These are phyloP conservation scores for Marcusenius ussheri DNA, from an alignment of 2,113 vertebrate species.

Conservation along the genomic window DNA sequence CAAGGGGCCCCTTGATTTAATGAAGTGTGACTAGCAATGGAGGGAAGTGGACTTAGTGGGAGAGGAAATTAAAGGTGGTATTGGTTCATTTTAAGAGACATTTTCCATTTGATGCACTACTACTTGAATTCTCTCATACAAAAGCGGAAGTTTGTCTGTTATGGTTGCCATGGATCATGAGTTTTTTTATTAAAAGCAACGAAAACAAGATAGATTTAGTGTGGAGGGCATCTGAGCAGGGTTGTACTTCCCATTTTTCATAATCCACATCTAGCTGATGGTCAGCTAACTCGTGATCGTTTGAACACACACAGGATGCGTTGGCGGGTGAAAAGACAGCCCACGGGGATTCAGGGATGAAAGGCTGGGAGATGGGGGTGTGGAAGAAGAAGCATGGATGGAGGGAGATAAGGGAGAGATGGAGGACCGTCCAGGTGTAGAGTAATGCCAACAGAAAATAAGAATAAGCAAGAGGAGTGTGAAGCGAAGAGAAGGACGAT, in stretches of 20 bases:
- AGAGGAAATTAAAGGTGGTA: background rate
- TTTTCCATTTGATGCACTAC: background rate
- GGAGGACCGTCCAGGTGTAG: background rate
- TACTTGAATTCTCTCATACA: conserved; percentile 21
- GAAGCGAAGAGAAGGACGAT: background rate
- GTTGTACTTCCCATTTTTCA: too few species aligned
- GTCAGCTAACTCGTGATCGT: background rate
- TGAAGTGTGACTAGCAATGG: conserved; percentile 30
- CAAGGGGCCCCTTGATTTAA: conserved; percentile 45
- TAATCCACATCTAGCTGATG: background rate
- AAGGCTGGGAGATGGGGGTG: background rate
- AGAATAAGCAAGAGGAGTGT: background rate
- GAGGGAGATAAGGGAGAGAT: background rate
- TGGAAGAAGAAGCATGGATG: background rate
- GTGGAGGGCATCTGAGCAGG: background rate
- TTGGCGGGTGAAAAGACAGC: background rate
- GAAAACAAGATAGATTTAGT: background rate
- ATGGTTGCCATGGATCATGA: background rate
- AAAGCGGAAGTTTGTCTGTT: conserved; percentile 2
- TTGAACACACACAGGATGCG: background rate
- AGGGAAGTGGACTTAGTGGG: background rate
- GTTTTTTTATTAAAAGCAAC: background rate
- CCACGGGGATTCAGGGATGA: conserved; percentile 16
- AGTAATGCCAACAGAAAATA: conserved; percentile 3
- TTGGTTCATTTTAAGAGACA: background rate